Conservation (phyloP, 1,140 invertebrate genomes). For the Drosophila erecta region DNA sequence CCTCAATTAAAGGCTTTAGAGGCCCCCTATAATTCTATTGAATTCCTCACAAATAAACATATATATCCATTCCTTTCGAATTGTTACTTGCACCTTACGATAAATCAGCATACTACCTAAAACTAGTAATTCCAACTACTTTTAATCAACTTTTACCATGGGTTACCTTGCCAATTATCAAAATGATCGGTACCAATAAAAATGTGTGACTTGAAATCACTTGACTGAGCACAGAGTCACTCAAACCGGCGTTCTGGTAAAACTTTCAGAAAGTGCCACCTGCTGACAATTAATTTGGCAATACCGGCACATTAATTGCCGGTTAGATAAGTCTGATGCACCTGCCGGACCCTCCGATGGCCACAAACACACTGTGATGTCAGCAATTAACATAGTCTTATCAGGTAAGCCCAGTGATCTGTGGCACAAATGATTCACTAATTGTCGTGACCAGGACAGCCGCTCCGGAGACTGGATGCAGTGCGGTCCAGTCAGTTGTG, state of each 20-base stretch:
- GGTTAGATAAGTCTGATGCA: slow-evolving; percentile 15
- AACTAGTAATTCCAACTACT: no score
- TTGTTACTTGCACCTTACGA: no score
- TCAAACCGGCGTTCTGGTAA: neutral
- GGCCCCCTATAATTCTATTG: no score
- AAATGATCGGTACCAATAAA: neutral
- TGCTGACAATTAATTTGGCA: slow-evolving; percentile 22
- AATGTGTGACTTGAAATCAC: neutral
- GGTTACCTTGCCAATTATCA: neutral
- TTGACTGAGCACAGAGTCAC: slow-evolving; percentile 1
- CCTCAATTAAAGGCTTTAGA: no score
- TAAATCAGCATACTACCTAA: no score
- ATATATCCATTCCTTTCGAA: no score
- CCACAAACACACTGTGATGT: slow-evolving; percentile 23
- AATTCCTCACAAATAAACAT: no score
- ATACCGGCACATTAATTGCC: slow-evolving; percentile 31
- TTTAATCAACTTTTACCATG: no score
- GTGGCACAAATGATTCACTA: slow-evolving; percentile 64
- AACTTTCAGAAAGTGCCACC: slow-evolving; percentile 8
- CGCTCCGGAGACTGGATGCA: slow-evolving; percentile 7
- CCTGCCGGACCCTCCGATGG: neutral
- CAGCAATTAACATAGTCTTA: slow-evolving; percentile 70
- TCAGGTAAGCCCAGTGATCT: slow-evolving; percentile 61
- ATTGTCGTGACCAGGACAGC: slow-evolving; percentile 48
- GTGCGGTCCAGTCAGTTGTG: neutral